Conservation (phyloP, 2,888 invertebrate genomes). For the Polymixis flavicincta region DNA sequence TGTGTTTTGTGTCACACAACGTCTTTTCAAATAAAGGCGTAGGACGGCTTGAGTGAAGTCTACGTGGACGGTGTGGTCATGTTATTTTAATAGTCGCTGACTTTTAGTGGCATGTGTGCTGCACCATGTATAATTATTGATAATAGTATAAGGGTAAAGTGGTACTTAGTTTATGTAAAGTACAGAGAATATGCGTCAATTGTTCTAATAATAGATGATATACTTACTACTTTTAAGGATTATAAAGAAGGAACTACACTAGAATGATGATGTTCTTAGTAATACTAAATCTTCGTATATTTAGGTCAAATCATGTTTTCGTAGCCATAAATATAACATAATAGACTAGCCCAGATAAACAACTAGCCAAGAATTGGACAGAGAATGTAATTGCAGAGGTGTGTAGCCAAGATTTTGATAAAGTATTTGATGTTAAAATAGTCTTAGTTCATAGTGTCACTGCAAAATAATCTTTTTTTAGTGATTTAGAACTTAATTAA, state of each 20-base stretch:
- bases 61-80: constrained; percentile 9
- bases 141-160: background rate
- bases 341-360: constrained; percentile 48
- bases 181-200: background rate
- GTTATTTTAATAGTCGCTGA: constrained; percentile 36
- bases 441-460: background rate
- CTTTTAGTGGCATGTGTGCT: constrained; percentile 27
- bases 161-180: background rate
- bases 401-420: constrained; percentile 49
- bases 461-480: background rate
- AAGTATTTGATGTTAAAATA: constrained; percentile 29
- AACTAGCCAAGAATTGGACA: constrained; percentile 49
- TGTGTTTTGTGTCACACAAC: constrained; percentile 50
- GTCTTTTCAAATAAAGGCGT: constrained; percentile 49
- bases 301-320: constrained; percentile 28
- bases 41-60: constrained; percentile 8
- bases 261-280: background rate
- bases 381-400: constrained; percentile 37
- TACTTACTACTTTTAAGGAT: background rate
- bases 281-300: constrained; percentile 12
- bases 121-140: constrained; percentile 19
- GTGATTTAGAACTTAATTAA: constrained; percentile 1
- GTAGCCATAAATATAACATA: constrained; percentile 36
- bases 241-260: background rate
- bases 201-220: background rate